phyloP scores from a whole-genome alignment of 2,797 vertebrate species.

The Tragelaphus oryx region DNA sequence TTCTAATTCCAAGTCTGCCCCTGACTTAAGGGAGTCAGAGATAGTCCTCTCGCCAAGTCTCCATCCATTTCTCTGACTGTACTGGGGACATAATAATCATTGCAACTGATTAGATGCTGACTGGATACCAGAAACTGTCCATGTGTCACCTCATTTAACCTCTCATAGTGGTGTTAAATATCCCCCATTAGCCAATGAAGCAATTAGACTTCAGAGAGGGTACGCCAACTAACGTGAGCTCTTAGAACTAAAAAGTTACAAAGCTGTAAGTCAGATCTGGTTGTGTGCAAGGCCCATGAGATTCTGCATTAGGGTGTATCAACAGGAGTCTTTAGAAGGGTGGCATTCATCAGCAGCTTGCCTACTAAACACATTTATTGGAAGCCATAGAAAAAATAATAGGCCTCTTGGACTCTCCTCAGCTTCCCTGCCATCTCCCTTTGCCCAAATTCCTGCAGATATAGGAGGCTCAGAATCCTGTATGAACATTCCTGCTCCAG shows the following conservation, averaged over 20 bases:
- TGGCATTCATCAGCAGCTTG: slow-evolving; percentile 2
- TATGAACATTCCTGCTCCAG: not conserved
- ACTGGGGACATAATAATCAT: not conserved
- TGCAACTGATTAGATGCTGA: not conserved
- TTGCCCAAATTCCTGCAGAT: slow-evolving; percentile 3
- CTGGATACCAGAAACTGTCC: not conserved
- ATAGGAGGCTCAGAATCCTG: not conserved
- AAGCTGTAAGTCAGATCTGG: not conserved
- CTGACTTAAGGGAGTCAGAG: slow-evolving; percentile 22
- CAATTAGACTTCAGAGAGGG: slow-evolving; percentile 34
- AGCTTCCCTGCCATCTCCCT: not conserved
- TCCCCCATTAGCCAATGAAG: not conserved
- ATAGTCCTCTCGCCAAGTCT: not conserved
- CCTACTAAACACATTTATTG: slow-evolving; percentile 16
- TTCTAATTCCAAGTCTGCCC: not conserved
- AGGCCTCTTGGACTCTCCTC: not conserved
- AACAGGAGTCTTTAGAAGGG: not conserved
- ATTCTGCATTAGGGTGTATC: not conserved
- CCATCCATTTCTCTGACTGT: not conserved
- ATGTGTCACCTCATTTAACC: not conserved
- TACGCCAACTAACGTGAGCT: not conserved
- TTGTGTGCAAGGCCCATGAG: slow-evolving; percentile 11
- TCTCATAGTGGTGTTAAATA: not conserved
- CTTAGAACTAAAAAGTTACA: slow-evolving; percentile 35
- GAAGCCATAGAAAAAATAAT: slow-evolving; percentile 7